Percentiles rank a stretch among this genome's conserved stretches.
phyloP scores from a whole-genome alignment of 1,140 invertebrate species.

The Aleiodes sp. region DNA sequence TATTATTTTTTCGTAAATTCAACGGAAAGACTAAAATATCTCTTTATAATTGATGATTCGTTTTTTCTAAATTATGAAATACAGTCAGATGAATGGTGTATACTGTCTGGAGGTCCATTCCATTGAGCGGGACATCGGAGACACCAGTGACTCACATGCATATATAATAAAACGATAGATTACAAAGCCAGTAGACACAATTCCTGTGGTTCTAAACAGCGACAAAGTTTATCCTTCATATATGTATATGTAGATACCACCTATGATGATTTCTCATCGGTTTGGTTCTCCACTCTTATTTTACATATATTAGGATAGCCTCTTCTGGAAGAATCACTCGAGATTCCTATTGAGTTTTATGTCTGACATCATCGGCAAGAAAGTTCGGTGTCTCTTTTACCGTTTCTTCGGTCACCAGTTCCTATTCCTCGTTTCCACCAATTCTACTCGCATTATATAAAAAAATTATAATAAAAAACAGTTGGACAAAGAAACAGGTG shows the following conservation, averaged over 20 bases:
- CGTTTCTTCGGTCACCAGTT: conserved; percentile 1
- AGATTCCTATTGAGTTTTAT: neutral
- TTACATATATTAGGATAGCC: no score
- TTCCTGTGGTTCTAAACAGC: no score
- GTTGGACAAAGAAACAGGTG: conserved; percentile 8
- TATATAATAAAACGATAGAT: neutral
- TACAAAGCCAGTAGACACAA: neutral
- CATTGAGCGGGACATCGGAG: neutral
- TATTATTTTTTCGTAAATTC: no score
- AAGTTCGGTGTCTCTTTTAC: conserved; percentile 19
- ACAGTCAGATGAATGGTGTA: neutral
- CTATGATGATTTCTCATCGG: no score
- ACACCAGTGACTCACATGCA: neutral
- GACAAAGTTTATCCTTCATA: no score
- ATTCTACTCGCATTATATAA: neutral
- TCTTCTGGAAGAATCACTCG: no score
- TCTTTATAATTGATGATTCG: conserved; percentile 5
- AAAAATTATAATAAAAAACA: no score
- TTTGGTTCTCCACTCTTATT: no score
- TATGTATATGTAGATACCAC: no score
- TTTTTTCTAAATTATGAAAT: neutral
- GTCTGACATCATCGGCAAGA: conserved; percentile 9
- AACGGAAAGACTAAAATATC: no score
- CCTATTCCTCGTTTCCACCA: neutral
- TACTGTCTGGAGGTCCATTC: neutral